A percentile compares a stretch with the other conserved stretches of the same genome.
Evolutionary conservation across 2,113 vertebrate species (phyloP).

Genomic region (Serranochromis macrocephalus): DNA sequence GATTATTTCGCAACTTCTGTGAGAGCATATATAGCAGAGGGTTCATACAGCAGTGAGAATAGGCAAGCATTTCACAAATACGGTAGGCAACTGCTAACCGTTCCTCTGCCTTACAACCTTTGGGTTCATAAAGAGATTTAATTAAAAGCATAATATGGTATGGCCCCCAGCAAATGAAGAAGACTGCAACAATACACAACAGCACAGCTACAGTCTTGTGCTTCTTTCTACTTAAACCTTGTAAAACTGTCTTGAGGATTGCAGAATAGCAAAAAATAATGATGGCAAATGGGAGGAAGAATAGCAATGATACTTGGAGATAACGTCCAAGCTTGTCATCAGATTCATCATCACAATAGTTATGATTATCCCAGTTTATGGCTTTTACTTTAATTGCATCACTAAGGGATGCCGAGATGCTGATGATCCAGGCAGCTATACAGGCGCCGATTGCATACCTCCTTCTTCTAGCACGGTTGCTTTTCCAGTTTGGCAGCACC

Average conservation of each 20-base stretch:
- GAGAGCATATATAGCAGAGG: neutral
- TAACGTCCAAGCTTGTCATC: accelerated
- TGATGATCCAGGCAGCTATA: conserved; percentile 56
- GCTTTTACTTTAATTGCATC: conserved; percentile 23
- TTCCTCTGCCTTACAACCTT: accelerated
- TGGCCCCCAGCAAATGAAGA: neutral
- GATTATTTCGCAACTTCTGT: neutral
- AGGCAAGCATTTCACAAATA: conserved; percentile 4
- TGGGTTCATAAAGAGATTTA: accelerated
- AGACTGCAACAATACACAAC: neutral
- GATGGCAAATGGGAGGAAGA: neutral
- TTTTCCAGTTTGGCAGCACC: conserved; percentile 56
- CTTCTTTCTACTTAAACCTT: neutral
- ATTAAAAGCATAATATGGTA: neutral
- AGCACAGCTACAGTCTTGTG: neutral
- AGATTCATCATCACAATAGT: neutral
- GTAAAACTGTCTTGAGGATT: accelerated
- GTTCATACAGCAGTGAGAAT: neutral
- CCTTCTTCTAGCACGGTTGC: conserved; percentile 9
- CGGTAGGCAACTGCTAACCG: neutral
- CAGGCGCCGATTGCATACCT: conserved; percentile 45
- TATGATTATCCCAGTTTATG: accelerated
- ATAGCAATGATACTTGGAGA: neutral
- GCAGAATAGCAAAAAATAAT: neutral
- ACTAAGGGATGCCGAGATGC: conserved; percentile 18